Evolutionary conservation across 2,888 invertebrate genomes (phyloP), one percentile per base, ranked within the genome.

Genomic region (Oithona nana): DNA sequence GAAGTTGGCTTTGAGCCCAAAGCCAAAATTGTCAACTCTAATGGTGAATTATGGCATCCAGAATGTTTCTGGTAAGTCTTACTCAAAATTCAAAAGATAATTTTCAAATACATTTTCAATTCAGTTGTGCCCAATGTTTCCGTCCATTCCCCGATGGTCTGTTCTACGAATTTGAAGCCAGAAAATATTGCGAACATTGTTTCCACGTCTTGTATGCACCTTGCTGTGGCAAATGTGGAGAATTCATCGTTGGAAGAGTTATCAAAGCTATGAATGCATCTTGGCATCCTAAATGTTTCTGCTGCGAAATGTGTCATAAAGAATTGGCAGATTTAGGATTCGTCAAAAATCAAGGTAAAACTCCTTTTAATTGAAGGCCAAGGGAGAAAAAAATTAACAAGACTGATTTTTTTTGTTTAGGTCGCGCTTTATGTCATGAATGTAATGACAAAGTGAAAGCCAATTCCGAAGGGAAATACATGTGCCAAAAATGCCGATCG

Each of bases 211-310:
- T 94, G 6, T 94, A 92, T 77, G 88, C 93, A 58, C 87, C 98
- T 58, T 86, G 92, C 75, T 87, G 86, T 71, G 78, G 75, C 39
- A 76, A 76, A 69, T 90, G 90, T 74, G 84, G 86, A 75, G 93
- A 94, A 74, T 98, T 98, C 73, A 90, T 98, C 65, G 92, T 97
- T 71, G 98, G 98, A 0, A 83, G 98, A 64, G 98, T 99, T 55
- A 98, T 99, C 72, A 98, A 98, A 74, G 98, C 98, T 0, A 95
- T 98, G 93, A 93, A 95, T 71, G 83, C 89, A 31, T 94, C 89
- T 74, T 99, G 98, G 98, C 98, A 99, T 76, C 95, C 97, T 1
- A 81, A 83, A 65, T 99, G 98, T 74, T 99, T 99, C 79, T 83
- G 88, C 26, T 99, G 98, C 71, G 88, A 95, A 72, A 81, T 90